A percentile compares a stretch with the other conserved stretches of the same genome.
Conservation (phyloP, 2,888 invertebrate species). For the Dasypogon diadema region DNA sequence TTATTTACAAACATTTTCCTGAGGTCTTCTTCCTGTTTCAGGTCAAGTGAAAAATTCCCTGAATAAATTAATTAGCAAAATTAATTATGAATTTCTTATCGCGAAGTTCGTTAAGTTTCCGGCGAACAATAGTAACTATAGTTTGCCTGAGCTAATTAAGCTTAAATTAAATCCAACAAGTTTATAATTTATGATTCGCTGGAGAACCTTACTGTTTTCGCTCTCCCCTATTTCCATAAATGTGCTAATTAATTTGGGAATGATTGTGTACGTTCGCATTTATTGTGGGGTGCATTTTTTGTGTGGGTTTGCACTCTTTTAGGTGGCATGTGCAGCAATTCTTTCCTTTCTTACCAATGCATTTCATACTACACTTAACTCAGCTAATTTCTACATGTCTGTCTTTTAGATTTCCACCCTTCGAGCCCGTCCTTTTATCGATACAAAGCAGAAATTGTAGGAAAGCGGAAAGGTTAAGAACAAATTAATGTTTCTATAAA, state of each 20-base stretch:
- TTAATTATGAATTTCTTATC: not conserved
- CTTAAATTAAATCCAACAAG: not conserved
- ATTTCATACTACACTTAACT: not conserved
- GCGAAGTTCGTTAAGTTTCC: not conserved
- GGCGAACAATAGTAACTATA: not conserved
- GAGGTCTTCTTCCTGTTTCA: not conserved
- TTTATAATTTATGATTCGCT: not conserved
- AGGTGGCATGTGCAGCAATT: not conserved
- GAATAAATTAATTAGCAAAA: not conserved
- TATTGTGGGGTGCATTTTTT: too few species aligned
- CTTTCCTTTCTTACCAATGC: not conserved
- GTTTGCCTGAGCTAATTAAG: not conserved
- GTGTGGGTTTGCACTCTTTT: not conserved
- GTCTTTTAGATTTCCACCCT: not conserved
- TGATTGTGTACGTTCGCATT: too few species aligned
- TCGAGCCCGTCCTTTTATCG: not conserved
- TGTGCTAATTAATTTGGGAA: too few species aligned
- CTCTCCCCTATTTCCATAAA: too few species aligned
- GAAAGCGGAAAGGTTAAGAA: not conserved
- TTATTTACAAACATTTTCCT: too few species aligned
- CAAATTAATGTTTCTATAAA: slow-evolving; percentile 12
- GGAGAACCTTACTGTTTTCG: too few species aligned
- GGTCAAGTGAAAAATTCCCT: not conserved
- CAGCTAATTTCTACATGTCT: too few species aligned
- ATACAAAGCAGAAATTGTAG: not conserved